phyloP scores from a whole-genome alignment of 2,797 vertebrate species.

The Buceros bicornis region DNA sequence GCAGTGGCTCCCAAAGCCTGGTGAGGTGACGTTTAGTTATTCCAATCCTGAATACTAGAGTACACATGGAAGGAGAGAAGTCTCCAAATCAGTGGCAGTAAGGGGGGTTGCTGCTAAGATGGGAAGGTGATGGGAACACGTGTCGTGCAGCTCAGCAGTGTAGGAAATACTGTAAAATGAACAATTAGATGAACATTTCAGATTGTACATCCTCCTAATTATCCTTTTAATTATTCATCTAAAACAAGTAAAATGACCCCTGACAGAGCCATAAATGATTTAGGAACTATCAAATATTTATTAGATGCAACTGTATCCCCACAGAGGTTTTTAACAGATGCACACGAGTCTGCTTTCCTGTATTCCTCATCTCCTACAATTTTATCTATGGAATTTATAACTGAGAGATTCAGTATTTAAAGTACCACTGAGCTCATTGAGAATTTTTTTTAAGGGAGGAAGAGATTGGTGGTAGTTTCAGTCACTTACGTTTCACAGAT shows the following conservation, averaged over 20 bases:
- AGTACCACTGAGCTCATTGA: not conserved
- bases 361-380: constrained; percentile 7
- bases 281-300: constrained; percentile 86
- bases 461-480: not conserved
- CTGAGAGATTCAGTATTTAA: not conserved
- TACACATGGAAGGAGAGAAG: not conserved
- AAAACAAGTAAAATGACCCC: constrained; percentile 92
- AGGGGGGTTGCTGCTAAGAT: not conserved
- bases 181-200: constrained; percentile 87
- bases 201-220: constrained; percentile 83
- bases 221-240: constrained; percentile 91
- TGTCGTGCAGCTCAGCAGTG: constrained; percentile 27
- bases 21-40: not conserved
- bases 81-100: not conserved
- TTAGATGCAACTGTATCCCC: constrained; percentile 83
- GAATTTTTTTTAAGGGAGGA: not conserved
- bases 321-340: constrained; percentile 75
- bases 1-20: not conserved
- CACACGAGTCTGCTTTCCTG: constrained; percentile 44
- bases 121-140: constrained; percentile 24
- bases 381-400: constrained; percentile 47
- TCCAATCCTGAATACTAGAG: not conserved
- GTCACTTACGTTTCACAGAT: not conserved
- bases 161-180: constrained; percentile 79
- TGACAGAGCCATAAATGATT: constrained; percentile 89